Percentiles rank a stretch among this genome's conserved stretches.
Conservation (phyloP, 2,888 invertebrate genomes). For the Watsonalla binaria region DNA sequence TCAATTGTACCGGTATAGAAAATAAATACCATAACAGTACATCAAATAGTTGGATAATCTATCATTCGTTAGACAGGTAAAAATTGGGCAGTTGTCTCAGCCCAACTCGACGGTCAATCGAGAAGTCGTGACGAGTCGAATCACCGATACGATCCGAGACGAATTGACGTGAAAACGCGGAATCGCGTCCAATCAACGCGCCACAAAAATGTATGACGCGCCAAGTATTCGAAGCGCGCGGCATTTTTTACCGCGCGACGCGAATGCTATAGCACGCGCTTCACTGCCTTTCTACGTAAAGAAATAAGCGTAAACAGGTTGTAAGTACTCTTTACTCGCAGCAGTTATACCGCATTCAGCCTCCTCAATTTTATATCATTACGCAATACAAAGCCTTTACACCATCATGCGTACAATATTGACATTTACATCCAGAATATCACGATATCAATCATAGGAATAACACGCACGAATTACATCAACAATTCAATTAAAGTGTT, state of each 20-base stretch:
- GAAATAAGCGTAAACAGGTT: slow-evolving; percentile 54
- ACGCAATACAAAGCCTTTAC: slow-evolving; percentile 6
- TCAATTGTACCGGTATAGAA: not conserved
- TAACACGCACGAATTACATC: slow-evolving; percentile 42
- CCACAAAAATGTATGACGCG: slow-evolving; percentile 56
- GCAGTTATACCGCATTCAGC: slow-evolving; percentile 34
- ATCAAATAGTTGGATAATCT: not conserved
- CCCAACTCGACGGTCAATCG: slow-evolving; percentile 35
- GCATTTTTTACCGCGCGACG: slow-evolving; percentile 68
- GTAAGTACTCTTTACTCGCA: slow-evolving; percentile 43
- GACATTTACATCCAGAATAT: slow-evolving; percentile 38
- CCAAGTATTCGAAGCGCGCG: slow-evolving; percentile 50
- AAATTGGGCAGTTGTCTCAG: slow-evolving; percentile 27
- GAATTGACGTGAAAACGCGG: slow-evolving; percentile 57
- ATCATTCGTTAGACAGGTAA: not conserved
- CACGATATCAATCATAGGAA: slow-evolving; percentile 41
- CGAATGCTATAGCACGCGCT: slow-evolving; percentile 67
- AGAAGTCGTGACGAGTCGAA: slow-evolving; percentile 55
- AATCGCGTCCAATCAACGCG: slow-evolving; percentile 43
- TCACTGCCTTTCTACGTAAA: slow-evolving; percentile 26
- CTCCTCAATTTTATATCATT: slow-evolving; percentile 20
- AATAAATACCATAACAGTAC: slow-evolving; percentile 3
- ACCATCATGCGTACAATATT: slow-evolving; percentile 19
- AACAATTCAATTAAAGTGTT: slow-evolving; percentile 73
- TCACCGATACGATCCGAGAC: slow-evolving; percentile 54